Conservation (phyloP, 2,113 vertebrate genomes). For the Strix aluco region DNA sequence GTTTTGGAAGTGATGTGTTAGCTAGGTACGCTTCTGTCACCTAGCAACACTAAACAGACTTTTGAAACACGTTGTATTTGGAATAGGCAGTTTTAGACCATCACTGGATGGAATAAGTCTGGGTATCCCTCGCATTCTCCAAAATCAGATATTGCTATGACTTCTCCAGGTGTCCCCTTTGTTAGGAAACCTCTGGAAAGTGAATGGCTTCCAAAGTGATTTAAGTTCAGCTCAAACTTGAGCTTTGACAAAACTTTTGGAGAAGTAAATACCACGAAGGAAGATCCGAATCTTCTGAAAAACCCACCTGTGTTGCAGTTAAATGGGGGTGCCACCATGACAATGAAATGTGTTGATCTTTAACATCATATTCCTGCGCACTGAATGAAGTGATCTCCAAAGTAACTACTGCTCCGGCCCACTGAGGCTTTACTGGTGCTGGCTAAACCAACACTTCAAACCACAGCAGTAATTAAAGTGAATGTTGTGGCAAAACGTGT, state of each 20-base stretch:
- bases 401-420: neutral
- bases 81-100: neutral
- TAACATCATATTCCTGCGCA: rapidly evolving
- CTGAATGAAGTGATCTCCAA: neutral
- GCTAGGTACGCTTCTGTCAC: neutral
- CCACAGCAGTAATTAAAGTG: neutral
- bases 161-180: neutral
- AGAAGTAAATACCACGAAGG: neutral
- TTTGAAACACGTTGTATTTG: neutral
- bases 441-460: neutral
- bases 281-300: neutral
- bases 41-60: neutral
- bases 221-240: neutral
- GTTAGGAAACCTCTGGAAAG: neutral
- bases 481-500: neutral
- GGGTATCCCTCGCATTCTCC: neutral
- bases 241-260: neutral
- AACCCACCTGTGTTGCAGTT: neutral
- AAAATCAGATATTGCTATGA: neutral
- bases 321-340: neutral
- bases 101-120: neutral
- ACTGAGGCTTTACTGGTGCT: neutral
- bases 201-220: neutral
- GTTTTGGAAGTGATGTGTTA: neutral
- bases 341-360: neutral